Evolutionary conservation across 1,140 invertebrate genomes (phyloP).

Genomic region (Sitodiplosis mosellana): DNA sequence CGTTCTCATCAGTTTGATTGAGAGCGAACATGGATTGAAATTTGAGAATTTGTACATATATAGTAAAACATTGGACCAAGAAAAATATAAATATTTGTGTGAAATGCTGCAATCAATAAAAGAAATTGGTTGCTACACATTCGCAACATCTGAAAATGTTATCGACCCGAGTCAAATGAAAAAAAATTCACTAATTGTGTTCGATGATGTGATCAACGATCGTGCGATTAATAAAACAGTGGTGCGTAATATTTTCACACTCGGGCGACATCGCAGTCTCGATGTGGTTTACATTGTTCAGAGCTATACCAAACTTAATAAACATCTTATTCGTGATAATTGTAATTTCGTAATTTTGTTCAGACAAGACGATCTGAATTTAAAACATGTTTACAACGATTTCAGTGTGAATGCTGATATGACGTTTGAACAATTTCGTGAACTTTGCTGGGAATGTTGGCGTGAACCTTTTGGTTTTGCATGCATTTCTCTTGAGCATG

Average conservation of each 20-base stretch:
- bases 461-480: conserved; percentile 13
- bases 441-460: conserved; percentile 11
- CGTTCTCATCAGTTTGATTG: conserved; percentile 15
- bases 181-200: conserved; percentile 18
- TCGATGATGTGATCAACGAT: conserved; percentile 22
- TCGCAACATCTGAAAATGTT: conserved; percentile 7
- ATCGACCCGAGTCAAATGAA: conserved; percentile 7
- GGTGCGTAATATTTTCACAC: conserved; percentile 20
- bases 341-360: conserved; percentile 22
- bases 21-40: conserved; percentile 16
- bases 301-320: conserved; percentile 21
- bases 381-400: conserved; percentile 23
- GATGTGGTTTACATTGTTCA: conserved; percentile 25
- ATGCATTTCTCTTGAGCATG: conserved; percentile 14
- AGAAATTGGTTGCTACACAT: conserved; percentile 9
- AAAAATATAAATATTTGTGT: conserved; percentile 14
- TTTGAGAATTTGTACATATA: conserved; percentile 20
- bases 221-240: conserved; percentile 15
- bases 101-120: conserved; percentile 11
- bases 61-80: conserved; percentile 14
- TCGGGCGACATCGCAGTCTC: conserved; percentile 19
- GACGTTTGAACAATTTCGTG: conserved; percentile 12
- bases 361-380: conserved; percentile 23
- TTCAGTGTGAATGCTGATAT: conserved; percentile 16
- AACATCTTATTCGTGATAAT: conserved; percentile 24